phyloP scores from a whole-genome alignment of 2,797 vertebrate genomes.

The Rhincodon typus region DNA sequence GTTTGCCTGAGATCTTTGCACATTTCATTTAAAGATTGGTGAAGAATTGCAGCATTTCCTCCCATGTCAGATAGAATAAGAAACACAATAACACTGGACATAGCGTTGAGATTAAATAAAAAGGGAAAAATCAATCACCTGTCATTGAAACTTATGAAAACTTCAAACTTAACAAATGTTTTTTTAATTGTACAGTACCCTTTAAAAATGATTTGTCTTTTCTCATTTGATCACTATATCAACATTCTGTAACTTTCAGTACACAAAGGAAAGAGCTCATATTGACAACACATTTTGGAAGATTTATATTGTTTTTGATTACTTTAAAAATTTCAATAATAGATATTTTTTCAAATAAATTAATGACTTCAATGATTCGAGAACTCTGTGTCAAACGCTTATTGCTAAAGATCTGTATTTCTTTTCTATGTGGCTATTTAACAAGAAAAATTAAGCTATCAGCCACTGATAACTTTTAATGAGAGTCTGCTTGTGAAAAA shows the following conservation, averaged over 20 bases:
- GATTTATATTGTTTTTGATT: constrained; percentile 21
- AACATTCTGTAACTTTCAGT: not conserved
- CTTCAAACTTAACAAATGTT: constrained; percentile 43
- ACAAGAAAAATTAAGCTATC: constrained; percentile 8
- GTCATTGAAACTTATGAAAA: constrained; percentile 43
- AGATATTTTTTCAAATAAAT: constrained; percentile 7
- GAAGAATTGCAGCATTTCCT: constrained; percentile 52
- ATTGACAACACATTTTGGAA: not conserved
- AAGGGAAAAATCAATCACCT: constrained; percentile 51
- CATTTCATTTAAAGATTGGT: constrained; percentile 63
- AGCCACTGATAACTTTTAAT: constrained; percentile 7
- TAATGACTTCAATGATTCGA: not conserved
- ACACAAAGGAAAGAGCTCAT: not conserved
- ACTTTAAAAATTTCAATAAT: constrained; percentile 14
- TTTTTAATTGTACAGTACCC: constrained; percentile 7
- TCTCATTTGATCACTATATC: not conserved
- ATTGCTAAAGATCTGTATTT: constrained; percentile 3
- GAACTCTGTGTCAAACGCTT: not conserved
- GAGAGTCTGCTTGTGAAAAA: constrained; percentile 10
- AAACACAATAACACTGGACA: constrained; percentile 45
- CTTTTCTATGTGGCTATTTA: not conserved
- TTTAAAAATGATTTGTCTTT: not conserved
- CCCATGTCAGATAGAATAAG: constrained; percentile 43
- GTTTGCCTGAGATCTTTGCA: constrained; percentile 60
- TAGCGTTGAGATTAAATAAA: constrained; percentile 50